Conservation (phyloP, 2,888 invertebrate genomes). For the Pristionchus maxplancki region DNA sequence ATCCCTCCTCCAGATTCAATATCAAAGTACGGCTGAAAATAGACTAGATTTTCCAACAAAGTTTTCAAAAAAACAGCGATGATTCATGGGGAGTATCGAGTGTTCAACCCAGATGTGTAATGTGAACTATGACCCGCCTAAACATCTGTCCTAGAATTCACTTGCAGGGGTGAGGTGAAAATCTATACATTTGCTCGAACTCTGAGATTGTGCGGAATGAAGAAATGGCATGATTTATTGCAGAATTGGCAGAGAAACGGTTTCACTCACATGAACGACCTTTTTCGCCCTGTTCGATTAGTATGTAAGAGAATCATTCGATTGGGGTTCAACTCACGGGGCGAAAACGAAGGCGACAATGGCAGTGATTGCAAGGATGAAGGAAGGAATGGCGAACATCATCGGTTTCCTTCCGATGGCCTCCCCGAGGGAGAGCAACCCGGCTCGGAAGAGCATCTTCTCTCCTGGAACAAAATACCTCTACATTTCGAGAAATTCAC, state of each 20-base stretch:
- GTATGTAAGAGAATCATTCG: too few species aligned
- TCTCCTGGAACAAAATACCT: neutral
- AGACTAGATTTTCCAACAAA: neutral
- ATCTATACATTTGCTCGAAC: neutral
- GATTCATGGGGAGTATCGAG: neutral
- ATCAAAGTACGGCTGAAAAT: constrained; percentile 24
- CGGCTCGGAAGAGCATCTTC: constrained; percentile 26
- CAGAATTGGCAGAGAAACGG: too few species aligned
- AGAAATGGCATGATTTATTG: too few species aligned
- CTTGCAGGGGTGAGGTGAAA: neutral
- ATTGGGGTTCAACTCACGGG: too few species aligned
- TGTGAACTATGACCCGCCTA: neutral
- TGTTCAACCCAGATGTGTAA: neutral
- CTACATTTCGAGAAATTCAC: neutral
- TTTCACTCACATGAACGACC: too few species aligned
- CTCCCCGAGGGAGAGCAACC: constrained; percentile 25
- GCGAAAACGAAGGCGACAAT: neutral
- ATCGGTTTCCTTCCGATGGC: neutral
- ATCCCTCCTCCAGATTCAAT: constrained; percentile 61
- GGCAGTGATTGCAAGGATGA: neutral
- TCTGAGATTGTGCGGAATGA: neutral
- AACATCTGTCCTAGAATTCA: neutral
- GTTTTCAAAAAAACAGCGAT: neutral
- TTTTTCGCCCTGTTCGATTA: too few species aligned
- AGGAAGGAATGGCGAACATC: neutral